Evolutionary conservation across 2,797 vertebrate species (phyloP), one percentile per base, ranked within the genome.

Genomic region (Morus bassanus): DNA sequence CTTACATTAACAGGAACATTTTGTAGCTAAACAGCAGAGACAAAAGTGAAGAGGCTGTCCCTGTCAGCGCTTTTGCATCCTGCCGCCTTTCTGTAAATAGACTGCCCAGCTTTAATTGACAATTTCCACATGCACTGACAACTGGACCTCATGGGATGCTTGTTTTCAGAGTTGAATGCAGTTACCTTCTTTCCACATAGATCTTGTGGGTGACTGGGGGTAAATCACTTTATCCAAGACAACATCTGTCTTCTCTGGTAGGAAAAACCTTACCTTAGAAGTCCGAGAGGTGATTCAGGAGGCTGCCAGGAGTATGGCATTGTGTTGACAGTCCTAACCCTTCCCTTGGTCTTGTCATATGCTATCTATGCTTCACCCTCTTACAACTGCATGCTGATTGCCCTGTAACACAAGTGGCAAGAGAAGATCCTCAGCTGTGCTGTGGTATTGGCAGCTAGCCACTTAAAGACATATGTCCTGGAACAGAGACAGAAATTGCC

Each of bases 241-340:
- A 18, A 23, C 0, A 4, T 48, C 19, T 56, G 25, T 35, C 11
- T 7, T 68, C 22, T 75, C 19, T 43, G 17, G 23, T 43, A 59
- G 46, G 50, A 37, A 72, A 51, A 75, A 10, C 0, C 1, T 12
- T 16, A 21, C 4, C 54, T 85, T 4, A 5, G 41, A 57, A 57
- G 17, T 45, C 2, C 0, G 17, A 30, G 16, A 28, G 27, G 24
- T 56, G 18, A 17, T 48, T 54, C 2, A 0, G 7, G 7, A 41
- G 27, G 24, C 48, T 59, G 41, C 12, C 41, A 30, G 83, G 22
- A 70, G 35, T n/a, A 1, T 2, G 51, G 30, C 13, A 61, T 28
- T 45, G 13, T 28, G 28, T 6, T 0, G 1, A 5, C 56, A 33
- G 33, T 33, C 21, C 28, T 25, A 25, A 39, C 8, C 2, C 11